Base-by-base conservation (phyloP, 2,113 vertebrate species). In the Trogon surrucura region DNA sequence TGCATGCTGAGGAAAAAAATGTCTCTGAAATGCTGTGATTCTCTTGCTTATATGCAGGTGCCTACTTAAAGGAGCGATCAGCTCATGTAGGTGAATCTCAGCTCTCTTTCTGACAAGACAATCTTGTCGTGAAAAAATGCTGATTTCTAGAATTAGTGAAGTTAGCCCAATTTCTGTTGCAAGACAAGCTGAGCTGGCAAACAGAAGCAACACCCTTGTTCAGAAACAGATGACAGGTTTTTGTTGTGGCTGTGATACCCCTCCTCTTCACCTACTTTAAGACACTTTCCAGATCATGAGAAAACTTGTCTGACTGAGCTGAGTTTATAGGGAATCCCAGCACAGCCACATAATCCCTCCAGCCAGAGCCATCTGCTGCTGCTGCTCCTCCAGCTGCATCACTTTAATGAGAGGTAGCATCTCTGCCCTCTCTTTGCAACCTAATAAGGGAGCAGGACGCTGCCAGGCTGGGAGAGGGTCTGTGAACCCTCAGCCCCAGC, bases 301-400 rank as follows among this genome's bases (percentile, higher is more conserved):
- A 34, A 85, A 90, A 75, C 16, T 67, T 44, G 9, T 85, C 38
- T 34, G 78, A 34, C 32, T 62, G 71, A 74, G 70, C 25, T n/a
- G n/a, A 75, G 41, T 82, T 91, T 34, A n/a, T 16, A 62, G 41
- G 32, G 62, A 80, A 85, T 61, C 82, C 32, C 58, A 85, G 22
- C 47, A 72, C 45, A 80, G 50, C 50, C 41, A 21, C 9, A 11
- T 53, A 85, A 88, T 83, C 62, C 45, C 86, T 82, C 62, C 80
- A 85, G 83, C 80, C 89, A 83, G 58, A 72, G 80, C 82, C 91
- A 93, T 77, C 89, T 93, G 91, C 66, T 93, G 85, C 66, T 93
- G 85, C 71, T 80, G 45, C 71, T 75, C 44, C 82, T 72, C 67
- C 67, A 90, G 45, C 58, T 69, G 32, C 50, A 32, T 69, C 79